phyloP scores from a whole-genome alignment of 2,797 vertebrate genomes.

The Strix occidentalis region DNA sequence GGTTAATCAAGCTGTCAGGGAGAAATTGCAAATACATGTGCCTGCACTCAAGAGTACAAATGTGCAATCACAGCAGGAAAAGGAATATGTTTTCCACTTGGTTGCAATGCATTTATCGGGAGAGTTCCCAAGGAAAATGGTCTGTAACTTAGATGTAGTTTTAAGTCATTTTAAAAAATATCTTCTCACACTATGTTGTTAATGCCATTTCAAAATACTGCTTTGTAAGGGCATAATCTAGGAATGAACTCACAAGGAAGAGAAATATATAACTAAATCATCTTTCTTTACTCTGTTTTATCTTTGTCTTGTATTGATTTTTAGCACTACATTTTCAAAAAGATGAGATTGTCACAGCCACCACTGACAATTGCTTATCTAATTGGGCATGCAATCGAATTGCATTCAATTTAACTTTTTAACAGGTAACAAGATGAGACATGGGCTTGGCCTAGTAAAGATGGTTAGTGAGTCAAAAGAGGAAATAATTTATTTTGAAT shows the following conservation, averaged over 20 bases:
- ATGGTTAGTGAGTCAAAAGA: neutral
- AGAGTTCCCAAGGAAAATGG: constrained; percentile 64
- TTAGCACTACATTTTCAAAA: neutral
- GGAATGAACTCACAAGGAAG: constrained; percentile 1
- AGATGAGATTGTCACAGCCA: neutral
- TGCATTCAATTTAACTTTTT: constrained; percentile 28
- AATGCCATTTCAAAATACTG: constrained; percentile 25
- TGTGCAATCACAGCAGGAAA: constrained; percentile 72
- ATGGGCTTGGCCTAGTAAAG: neutral
- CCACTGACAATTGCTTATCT: constrained; percentile 22
- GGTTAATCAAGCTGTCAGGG: constrained; percentile 69
- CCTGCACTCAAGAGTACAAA: constrained; percentile 60
- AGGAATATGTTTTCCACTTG: constrained; percentile 66
- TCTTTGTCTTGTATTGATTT: neutral
- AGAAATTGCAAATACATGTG: constrained; percentile 58
- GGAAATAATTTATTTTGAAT: neutral
- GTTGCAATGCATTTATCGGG: constrained; percentile 60
- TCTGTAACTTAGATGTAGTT: constrained; percentile 54
- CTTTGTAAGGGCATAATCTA: constrained; percentile 21
- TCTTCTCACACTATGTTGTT: constrained; percentile 6
- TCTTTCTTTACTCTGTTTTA: neutral
- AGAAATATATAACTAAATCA: neutral
- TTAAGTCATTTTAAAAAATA: constrained; percentile 52
- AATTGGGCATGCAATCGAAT: constrained; percentile 10
- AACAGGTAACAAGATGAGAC: neutral